phyloP scores from a whole-genome alignment of 2,888 invertebrate species.

The Eupithecia tripunctaria region DNA sequence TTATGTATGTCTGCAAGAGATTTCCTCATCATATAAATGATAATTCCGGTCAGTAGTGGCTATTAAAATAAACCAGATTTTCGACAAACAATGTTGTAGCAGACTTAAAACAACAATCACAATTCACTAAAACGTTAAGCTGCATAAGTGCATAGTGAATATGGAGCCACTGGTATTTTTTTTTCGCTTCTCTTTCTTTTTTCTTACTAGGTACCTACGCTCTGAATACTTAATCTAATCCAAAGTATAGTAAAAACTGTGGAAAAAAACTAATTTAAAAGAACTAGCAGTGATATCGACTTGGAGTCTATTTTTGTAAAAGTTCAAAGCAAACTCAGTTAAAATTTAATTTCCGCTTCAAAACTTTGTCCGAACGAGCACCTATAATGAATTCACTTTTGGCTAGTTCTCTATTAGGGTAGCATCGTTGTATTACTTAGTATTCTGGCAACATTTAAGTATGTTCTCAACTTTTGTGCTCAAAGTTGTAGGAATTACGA shows the following conservation, averaged over 20 bases:
- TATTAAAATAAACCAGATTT: not conserved
- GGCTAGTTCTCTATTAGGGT: constrained; percentile 38
- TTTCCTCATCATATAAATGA: too few species aligned
- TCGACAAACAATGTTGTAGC: not conserved
- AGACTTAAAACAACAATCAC: not conserved
- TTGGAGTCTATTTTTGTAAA: constrained; percentile 23
- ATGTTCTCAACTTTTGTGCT: constrained; percentile 32
- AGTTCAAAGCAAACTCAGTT: constrained; percentile 30
- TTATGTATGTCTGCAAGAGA: constrained; percentile 88
- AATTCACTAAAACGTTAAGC: too few species aligned
- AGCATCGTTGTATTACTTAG: constrained; percentile 26
- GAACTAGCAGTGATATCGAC: constrained; percentile 9
- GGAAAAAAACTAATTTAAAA: constrained; percentile 3
- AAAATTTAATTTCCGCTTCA: constrained; percentile 42
- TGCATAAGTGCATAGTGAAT: too few species aligned
- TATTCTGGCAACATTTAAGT: constrained; percentile 32
- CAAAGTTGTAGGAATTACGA: constrained; percentile 19
- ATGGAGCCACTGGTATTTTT: too few species aligned
- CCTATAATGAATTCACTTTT: constrained; percentile 44
- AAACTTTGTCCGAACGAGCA: constrained; percentile 34
- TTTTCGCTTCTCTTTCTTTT: not conserved
- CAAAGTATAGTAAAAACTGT: not conserved
- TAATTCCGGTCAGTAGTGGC: too few species aligned
- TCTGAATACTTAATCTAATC: constrained; percentile 1
- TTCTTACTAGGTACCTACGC: too few species aligned